phyloP scores from a whole-genome alignment of 1,140 invertebrate genomes.

The Hormaphis cornu region DNA sequence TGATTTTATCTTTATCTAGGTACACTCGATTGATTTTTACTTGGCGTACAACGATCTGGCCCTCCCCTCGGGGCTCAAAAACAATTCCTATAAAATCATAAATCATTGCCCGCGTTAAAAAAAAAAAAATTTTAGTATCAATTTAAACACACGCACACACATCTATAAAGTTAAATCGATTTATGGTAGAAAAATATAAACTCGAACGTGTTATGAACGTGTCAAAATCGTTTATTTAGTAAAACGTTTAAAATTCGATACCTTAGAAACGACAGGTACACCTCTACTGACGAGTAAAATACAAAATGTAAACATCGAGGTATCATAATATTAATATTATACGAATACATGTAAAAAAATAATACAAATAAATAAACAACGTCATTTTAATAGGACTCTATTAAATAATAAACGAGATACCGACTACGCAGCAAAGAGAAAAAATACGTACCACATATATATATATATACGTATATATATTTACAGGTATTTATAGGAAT shows the following conservation, averaged over 20 bases:
- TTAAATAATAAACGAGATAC: conserved; percentile 11
- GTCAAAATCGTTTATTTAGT: conserved; percentile 3
- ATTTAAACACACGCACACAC: too few species aligned
- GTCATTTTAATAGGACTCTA: neutral
- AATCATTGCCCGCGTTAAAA: too few species aligned
- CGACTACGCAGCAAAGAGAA: neutral
- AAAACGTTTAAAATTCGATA: neutral
- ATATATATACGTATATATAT: too few species aligned
- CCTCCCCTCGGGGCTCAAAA: too few species aligned
- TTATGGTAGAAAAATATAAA: too few species aligned
- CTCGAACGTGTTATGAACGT: neutral
- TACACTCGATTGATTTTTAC: too few species aligned
- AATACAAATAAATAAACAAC: conserved; percentile 26
- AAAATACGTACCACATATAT: too few species aligned
- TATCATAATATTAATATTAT: neutral
- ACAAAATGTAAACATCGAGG: conserved; percentile 7
- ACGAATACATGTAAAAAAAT: neutral
- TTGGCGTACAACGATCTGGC: too few species aligned
- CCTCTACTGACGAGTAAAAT: neutral
- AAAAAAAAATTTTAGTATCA: too few species aligned
- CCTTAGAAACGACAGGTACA: neutral
- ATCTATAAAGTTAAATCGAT: too few species aligned
- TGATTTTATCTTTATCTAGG: too few species aligned
- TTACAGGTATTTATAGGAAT: conserved; percentile 17
- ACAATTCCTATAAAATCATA: too few species aligned